Percentiles rank a stretch among this genome's conserved stretches.
Conservation (phyloP, 2,888 invertebrate genomes). For the Archips xylosteana region DNA sequence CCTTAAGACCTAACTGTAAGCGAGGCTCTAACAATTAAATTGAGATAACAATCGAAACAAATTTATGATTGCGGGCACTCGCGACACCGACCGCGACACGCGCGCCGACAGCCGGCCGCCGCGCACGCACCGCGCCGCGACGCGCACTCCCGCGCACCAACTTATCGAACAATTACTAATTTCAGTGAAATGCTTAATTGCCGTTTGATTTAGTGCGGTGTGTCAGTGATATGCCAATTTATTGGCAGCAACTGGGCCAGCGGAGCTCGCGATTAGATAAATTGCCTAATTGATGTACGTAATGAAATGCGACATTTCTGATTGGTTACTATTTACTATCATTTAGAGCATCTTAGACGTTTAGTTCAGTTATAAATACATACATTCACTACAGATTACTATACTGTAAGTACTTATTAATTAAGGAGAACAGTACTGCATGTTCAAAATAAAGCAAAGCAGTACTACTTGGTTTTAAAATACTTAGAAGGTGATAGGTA, state of each 20-base stretch:
- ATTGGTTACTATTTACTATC: slow-evolving; percentile 19
- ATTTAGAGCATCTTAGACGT: not conserved
- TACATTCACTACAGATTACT: not conserved
- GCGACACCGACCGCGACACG: slow-evolving; percentile 43
- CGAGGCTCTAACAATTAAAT: slow-evolving; percentile 21
- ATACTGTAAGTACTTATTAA: not conserved
- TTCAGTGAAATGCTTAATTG: slow-evolving; percentile 52
- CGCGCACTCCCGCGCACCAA: slow-evolving; percentile 4
- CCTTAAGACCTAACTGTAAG: not conserved
- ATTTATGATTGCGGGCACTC: slow-evolving; percentile 35
- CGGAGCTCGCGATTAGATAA: slow-evolving; percentile 55
- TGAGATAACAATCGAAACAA: slow-evolving; percentile 40
- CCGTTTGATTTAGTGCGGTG: slow-evolving; percentile 53
- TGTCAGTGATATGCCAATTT: slow-evolving; percentile 60
- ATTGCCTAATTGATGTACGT: slow-evolving; percentile 25
- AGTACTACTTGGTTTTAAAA: no score
- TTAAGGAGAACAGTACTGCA: not conserved
- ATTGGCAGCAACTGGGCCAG: slow-evolving; percentile 54
- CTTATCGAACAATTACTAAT: slow-evolving; percentile 17
- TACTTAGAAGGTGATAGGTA: not conserved
- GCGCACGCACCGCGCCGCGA: slow-evolving; percentile 43
- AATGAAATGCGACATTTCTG: slow-evolving; percentile 28
- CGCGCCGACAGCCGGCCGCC: slow-evolving; percentile 47
- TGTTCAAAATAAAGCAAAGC: not conserved
- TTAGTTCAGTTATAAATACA: not conserved